Evolutionary conservation across 2,797 vertebrate species (phyloP), one percentile per base, ranked within the genome.

Genomic region (Sylvilagus floridanus): DNA sequence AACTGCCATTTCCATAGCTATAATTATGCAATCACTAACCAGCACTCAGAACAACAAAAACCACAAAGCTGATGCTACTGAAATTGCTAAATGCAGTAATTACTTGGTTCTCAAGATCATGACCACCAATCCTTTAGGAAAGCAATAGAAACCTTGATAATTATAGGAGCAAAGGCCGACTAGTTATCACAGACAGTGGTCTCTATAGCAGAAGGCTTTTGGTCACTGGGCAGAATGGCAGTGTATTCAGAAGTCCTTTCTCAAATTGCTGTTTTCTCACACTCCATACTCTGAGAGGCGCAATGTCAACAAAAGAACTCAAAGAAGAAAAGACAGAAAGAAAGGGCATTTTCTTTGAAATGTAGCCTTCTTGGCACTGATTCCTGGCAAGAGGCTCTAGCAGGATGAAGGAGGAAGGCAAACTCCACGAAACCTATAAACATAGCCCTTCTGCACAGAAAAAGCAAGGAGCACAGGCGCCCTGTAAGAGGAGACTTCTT

Each of bases 1-100:
- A 94, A 93, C 50, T 96, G 37, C 57, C 89, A 88, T 91, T 91
- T 90, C 84, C 35, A 95, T 82, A 66, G 65, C 66, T 95, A 81
- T 89, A 96, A 97, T 95, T 95, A 96, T 47, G 76, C 63, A 95
- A 72, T 95, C 93, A 97, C 92, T 91, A 92, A 82, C 71, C 60
- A 90, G 73, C 87, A 95, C 60, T 65, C 52, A 84, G 94, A 30
- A 90, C 75, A 94, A 95, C 71, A 96, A 95, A 87, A 95, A 82
- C 30, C 12, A 65, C 71, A 91, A 72, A 87, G 76, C 35, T 84
- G 57, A 92, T 88, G 84, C 75, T 86, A 91, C 69, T 50, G 50
- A 93, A 94, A 96, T 83, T 95, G 88, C 73, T 94, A 94, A 85
- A 77, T 65, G 91, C 37, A 86, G 60, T 94, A 91, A 96, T 96